Percentiles rank a stretch among this genome's conserved stretches.
Evolutionary conservation across 2,113 vertebrate genomes (phyloP).

Genomic region (Tursiops truncatus): DNA sequence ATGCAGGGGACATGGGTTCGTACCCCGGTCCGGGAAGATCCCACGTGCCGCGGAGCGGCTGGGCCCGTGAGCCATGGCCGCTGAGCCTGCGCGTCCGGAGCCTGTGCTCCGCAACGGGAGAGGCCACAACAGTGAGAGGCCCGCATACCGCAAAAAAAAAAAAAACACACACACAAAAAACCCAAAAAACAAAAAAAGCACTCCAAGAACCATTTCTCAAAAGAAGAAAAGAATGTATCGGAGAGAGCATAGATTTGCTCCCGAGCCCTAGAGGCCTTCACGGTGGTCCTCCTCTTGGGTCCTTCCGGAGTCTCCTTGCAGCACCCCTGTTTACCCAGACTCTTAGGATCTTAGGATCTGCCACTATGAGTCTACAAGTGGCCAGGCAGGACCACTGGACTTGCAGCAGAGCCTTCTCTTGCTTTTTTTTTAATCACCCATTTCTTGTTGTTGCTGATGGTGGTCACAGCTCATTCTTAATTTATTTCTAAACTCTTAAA

Average conservation of each 20-base stretch:
- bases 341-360: not conserved
- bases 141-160: no score
- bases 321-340: not conserved
- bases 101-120: no score
- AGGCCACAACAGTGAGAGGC: no score
- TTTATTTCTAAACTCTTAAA: slow-evolving; percentile 40
- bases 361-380: not conserved
- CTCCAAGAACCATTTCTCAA: not conserved
- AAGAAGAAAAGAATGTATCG: not conserved
- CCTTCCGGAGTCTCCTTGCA: not conserved
- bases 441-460: not conserved
- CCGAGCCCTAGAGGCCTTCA: not conserved
- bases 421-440: not conserved
- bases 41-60: no score
- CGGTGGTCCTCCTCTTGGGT: not conserved
- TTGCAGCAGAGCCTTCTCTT: not conserved
- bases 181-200: not conserved
- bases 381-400: not conserved
- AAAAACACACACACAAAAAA: no score
- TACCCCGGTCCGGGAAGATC: no score
- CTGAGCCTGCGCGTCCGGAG: no score
- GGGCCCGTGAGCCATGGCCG: no score
- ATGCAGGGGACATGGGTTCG: no score
- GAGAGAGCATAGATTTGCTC: not conserved
- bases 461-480: not conserved